Evolutionary conservation across 2,888 invertebrate genomes (phyloP).

Genomic region (Microdon myrmicae): DNA sequence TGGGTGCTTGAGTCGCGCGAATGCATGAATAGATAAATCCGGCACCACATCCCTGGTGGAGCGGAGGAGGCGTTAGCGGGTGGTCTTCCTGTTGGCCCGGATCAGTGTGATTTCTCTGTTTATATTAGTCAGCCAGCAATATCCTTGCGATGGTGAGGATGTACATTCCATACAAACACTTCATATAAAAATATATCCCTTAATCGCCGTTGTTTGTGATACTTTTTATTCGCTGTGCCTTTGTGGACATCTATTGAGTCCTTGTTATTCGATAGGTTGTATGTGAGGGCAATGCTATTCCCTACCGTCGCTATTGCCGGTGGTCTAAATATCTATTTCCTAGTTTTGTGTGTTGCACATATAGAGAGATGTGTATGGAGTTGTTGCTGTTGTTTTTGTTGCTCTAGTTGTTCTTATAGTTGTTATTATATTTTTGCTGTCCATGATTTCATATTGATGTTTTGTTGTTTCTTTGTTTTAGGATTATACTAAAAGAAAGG

Average conservation of each 20-base stretch:
- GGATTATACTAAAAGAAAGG: too few relatives aligned
- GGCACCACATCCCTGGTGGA: too few relatives aligned
- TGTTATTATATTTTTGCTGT: not conserved
- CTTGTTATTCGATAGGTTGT: conserved; percentile 13
- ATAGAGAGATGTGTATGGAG: not conserved
- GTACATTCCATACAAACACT: conserved; percentile 36
- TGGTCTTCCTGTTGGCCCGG: too few relatives aligned
- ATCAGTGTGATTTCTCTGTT: too few relatives aligned
- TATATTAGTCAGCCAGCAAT: too few relatives aligned
- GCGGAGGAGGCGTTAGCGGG: too few relatives aligned
- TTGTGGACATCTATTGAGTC: conserved; percentile 28
- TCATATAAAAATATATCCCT: conserved; percentile 44
- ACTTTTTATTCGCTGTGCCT: conserved; percentile 28
- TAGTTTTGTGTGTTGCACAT: too few relatives aligned
- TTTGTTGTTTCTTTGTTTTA: conserved; percentile 16
- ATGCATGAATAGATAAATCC: conserved; percentile 41
- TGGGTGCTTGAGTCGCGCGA: conserved; percentile 1
- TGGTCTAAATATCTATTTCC: too few relatives aligned
- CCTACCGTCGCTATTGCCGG: too few relatives aligned
- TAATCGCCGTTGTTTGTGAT: conserved; percentile 38
- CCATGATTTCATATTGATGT: conserved; percentile 1
- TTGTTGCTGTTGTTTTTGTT: conserved; percentile 11
- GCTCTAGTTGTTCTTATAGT: conserved; percentile 3
- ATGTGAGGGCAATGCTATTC: conserved; percentile 1
- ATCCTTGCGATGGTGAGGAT: conserved; percentile 21